Evolutionary conservation across 2,113 vertebrate genomes (phyloP), one percentile per base, ranked within the genome.

Genomic region (Microcebus griseorufus): DNA sequence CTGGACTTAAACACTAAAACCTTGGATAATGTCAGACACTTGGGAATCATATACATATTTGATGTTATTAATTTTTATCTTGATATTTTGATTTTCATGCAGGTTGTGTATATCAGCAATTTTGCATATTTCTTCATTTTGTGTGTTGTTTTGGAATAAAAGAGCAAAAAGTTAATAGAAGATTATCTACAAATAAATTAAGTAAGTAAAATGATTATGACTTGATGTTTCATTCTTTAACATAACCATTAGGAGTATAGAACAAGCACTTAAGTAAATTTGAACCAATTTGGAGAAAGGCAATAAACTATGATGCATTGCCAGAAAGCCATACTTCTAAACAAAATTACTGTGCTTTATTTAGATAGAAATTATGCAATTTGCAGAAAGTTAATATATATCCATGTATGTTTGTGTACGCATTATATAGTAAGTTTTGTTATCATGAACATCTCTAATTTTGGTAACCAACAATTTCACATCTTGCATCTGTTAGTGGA

Each of bases 301-400:
- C 90, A 95, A 85, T 90, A 97, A 94, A 97, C 83, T 79, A 83
- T 88, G 37, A n/a, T 42, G 22, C 39, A 3, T 65, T 94, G 2
- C 83, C 76, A 98, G 72, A 93, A 98, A 96, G 18, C 27, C 51
- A 67, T 45, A 81, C 62, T 96, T 96, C 37, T 86, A 69, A 88
- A 75, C 62, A 95, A 85, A 95, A 93, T 95, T 90, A 94, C 60
- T 62, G 13, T 67, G 51, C 62, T 92, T 94, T 72, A 78, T 85
- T 96, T 55, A 90, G 85, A 60, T 37, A 89, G 79, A 85, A 97
- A 96, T 87, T 78, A 48, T 51, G 23, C 25, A 53, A 29, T 64
- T 42, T 62, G 10, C n/a, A 12, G 42, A 92, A 86, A 69, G 60
- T 37, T 90, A 78, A 86, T 11, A 6, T 29, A 67, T 37, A 73